phyloP scores from a whole-genome alignment of 2,113 vertebrate genomes.

The Perca schrenkii region DNA sequence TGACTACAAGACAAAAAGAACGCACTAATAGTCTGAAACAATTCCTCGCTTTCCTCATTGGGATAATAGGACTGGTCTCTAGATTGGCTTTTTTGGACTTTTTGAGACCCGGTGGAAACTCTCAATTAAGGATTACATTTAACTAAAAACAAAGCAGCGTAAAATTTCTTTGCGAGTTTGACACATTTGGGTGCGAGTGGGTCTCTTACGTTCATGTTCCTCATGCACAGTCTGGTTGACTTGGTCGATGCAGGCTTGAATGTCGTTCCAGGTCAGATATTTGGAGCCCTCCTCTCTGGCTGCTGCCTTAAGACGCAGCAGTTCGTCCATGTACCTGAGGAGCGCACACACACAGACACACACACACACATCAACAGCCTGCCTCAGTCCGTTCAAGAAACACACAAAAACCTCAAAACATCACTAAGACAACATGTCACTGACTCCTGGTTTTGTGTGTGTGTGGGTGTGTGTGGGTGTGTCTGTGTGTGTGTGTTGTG shows the following conservation, averaged over 20 bases:
- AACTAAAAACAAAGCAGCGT: no score
- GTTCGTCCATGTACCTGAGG: conserved; percentile 92
- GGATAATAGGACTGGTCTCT: no score
- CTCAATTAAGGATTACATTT: no score
- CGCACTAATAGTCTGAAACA: no score
- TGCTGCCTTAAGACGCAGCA: conserved; percentile 91
- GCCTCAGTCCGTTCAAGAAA: neutral
- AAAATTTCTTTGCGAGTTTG: no score
- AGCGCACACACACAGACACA: neutral
- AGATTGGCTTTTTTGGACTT: no score
- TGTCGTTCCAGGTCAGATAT: conserved; percentile 97
- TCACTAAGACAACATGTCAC: neutral
- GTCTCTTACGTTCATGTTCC: conserved; percentile 93
- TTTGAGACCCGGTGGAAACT: no score
- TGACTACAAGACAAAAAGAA: no score
- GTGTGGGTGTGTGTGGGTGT: neutral
- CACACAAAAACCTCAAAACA: neutral
- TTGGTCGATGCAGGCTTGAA: conserved; percentile 93
- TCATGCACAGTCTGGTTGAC: conserved; percentile 93
- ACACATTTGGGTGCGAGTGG: neutral
- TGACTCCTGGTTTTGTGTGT: neutral
- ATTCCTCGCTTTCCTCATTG: no score
- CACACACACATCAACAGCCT: neutral
- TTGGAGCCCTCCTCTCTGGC: conserved; percentile 84
- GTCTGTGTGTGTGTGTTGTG: neutral